These are phyloP conservation scores for Phalera bucephala DNA, from an alignment of 2,888 invertebrate species.

Conservation along the genomic window DNA sequence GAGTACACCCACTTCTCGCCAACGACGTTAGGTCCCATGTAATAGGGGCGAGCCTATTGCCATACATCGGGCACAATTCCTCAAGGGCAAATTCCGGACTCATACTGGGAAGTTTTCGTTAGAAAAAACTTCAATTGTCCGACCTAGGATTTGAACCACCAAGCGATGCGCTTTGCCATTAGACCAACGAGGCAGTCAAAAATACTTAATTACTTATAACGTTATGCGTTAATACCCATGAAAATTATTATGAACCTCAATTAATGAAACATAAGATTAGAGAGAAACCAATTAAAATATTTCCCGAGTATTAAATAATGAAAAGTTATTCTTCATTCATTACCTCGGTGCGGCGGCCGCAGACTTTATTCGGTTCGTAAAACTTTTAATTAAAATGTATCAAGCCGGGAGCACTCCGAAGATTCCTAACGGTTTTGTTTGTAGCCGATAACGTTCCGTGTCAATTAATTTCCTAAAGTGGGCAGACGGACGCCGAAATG, in stretches of 20 bases:
- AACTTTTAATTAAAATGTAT: slow-evolving; percentile 79
- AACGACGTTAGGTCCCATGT: too few species aligned
- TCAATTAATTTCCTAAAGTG: slow-evolving; percentile 77
- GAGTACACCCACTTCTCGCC: too few species aligned
- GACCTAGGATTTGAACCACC: too few species aligned
- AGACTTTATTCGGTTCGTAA: slow-evolving; percentile 56
- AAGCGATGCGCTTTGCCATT: too few species aligned
- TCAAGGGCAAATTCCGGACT: too few species aligned
- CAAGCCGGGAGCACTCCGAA: slow-evolving; percentile 54
- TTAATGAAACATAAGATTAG: slow-evolving; percentile 27
- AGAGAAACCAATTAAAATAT: slow-evolving; percentile 30
- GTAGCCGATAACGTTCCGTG: slow-evolving; percentile 60
- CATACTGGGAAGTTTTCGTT: too few species aligned
- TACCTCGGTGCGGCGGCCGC: slow-evolving; percentile 40
- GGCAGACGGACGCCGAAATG: slow-evolving; percentile 57
- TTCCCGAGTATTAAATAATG: slow-evolving; percentile 10
- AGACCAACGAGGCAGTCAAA: too few species aligned
- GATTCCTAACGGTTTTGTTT: slow-evolving; percentile 64
- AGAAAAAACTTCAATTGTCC: too few species aligned
- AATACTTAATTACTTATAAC: too few species aligned
- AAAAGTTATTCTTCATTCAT: slow-evolving; percentile 55
- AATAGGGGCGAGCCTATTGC: too few species aligned
- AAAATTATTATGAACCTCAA: neutral
- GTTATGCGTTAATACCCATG: neutral
- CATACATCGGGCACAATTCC: too few species aligned